Conservation (phyloP, 2,797 vertebrate species). For the Lophius americanus region DNA sequence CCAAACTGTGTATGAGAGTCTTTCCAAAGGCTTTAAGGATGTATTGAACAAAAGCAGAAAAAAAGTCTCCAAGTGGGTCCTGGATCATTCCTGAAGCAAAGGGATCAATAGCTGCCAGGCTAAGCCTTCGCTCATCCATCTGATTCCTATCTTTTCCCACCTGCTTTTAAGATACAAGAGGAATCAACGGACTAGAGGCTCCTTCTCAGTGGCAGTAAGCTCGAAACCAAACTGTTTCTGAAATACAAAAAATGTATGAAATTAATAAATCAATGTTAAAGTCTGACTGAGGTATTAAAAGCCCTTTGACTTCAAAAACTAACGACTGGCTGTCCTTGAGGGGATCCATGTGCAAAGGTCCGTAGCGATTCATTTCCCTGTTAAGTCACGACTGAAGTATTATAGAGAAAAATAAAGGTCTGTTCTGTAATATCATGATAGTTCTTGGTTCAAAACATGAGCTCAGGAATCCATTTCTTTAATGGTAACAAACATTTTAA, state of each 20-base stretch:
- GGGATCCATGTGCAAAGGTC: too few species aligned
- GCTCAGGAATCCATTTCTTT: too few species aligned
- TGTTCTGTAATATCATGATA: too few species aligned
- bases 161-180: constrained; percentile 54
- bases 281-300: background rate
- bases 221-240: constrained; percentile 37
- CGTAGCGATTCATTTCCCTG: too few species aligned
- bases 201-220: constrained; percentile 39
- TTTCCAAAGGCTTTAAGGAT: constrained; percentile 75
- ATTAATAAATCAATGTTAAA: constrained; percentile 48
- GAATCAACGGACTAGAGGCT: constrained; percentile 52
- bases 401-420: too few species aligned
- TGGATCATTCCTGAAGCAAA: constrained; percentile 77
- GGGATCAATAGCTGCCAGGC: constrained; percentile 79
- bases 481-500: too few species aligned
- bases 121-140: constrained; percentile 79
- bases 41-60: constrained; percentile 72
- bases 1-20: constrained; percentile 61
- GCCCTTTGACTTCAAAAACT: too few species aligned
- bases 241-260: constrained; percentile 37
- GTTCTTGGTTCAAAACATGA: too few species aligned
- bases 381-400: background rate
- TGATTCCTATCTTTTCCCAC: constrained; percentile 76
- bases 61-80: constrained; percentile 75
- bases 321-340: too few species aligned